Percentiles rank a stretch among this genome's conserved stretches.
Evolutionary conservation across 2,113 vertebrate genomes (phyloP).

Genomic region (Hipposideros armiger): DNA sequence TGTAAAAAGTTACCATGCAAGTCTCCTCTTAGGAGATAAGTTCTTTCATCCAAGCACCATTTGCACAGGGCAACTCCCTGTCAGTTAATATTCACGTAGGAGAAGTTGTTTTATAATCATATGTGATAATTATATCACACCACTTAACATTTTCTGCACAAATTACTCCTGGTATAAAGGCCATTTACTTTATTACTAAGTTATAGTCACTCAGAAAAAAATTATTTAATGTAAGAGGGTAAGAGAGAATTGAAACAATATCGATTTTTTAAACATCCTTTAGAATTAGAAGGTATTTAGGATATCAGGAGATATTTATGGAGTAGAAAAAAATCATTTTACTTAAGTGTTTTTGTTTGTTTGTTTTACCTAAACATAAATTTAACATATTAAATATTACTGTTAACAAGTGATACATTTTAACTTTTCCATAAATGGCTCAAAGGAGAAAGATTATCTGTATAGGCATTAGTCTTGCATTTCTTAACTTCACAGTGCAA

Average conservation of each 20-base stretch:
- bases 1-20: not conserved
- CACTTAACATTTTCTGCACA: constrained; percentile 9
- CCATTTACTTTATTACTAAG: not conserved
- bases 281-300: not conserved
- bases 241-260: not conserved
- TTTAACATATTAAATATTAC: not conserved
- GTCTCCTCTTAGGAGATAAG: not conserved
- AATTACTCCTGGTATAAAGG: not conserved
- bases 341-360: not conserved
- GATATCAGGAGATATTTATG: not conserved
- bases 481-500: not conserved
- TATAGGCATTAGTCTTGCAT: not conserved
- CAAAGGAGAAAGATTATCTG: not conserved
- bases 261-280: not conserved
- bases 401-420: not conserved
- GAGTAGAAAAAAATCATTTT: constrained; percentile 22
- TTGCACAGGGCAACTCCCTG: not conserved
- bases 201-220: not conserved
- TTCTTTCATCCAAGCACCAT: not conserved
- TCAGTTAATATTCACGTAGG: not conserved
- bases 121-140: not conserved
- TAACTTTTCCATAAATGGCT: not conserved
- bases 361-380: constrained; percentile 33
- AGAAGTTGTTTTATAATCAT: not conserved
- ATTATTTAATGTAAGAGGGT: not conserved